These are phyloP conservation scores for Sternotherus odoratus DNA, from an alignment of 2,797 vertebrate species.

Conservation along the genomic window DNA sequence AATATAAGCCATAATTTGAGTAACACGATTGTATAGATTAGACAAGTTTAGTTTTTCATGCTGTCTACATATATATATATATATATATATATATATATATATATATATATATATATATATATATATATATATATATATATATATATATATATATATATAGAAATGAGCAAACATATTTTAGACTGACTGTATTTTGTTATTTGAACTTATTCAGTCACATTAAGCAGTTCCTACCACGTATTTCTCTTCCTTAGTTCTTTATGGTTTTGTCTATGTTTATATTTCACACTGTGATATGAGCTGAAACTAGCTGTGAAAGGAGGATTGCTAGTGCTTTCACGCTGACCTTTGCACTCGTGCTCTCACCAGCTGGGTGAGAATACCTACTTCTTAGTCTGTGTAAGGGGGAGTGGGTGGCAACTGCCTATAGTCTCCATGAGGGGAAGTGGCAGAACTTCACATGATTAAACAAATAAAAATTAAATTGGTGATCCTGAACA, in stretches of 20 bases:
- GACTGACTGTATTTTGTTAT: neutral
- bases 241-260: neutral
- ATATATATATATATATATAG: no score
- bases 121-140: no score
- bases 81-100: no score
- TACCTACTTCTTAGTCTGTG: neutral
- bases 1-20: neutral
- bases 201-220: neutral
- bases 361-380: neutral
- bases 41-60: neutral
- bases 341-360: neutral
- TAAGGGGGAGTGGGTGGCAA: neutral
- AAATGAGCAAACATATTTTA: neutral
- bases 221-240: neutral
- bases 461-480: neutral
- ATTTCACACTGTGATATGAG: neutral
- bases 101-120: no score
- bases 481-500: neutral
- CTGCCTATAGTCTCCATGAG: neutral
- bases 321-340: neutral
- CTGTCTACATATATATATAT: no score
- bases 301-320: neutral
- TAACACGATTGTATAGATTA: neutral
- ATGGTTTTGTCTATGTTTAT: neutral
- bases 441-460: no score